phyloP scores from a whole-genome alignment of 1,140 invertebrate species.

The Thrips palmi region DNA sequence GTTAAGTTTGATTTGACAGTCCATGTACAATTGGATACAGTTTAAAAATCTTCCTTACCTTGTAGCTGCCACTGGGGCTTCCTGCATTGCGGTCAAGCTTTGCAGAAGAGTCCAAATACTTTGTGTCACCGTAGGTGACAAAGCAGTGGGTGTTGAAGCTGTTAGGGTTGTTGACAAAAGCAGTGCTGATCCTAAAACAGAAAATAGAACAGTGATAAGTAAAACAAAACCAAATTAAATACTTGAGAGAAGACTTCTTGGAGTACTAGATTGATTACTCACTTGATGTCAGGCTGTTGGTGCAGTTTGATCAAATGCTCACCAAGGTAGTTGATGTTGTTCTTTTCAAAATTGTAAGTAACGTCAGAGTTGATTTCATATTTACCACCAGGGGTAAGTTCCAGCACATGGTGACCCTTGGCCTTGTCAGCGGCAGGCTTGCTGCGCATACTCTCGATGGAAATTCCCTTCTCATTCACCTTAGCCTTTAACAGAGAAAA shows the following conservation, averaged over 20 bases:
- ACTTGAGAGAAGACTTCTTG: neutral
- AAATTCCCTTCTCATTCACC: conserved; percentile 23
- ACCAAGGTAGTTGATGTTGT: conserved; percentile 32
- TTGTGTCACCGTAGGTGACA: conserved; percentile 26
- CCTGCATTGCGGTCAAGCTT: conserved; percentile 14
- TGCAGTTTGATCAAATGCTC: conserved; percentile 26
- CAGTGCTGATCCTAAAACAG: conserved; percentile 30
- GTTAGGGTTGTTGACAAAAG: conserved; percentile 26
- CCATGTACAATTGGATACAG: conserved; percentile 1
- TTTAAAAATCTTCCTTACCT: conserved; percentile 18
- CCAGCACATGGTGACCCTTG: conserved; percentile 36
- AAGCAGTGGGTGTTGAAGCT: conserved; percentile 30
- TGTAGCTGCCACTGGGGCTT: conserved; percentile 28
- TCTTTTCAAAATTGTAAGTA: conserved; percentile 27
- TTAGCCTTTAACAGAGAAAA: conserved; percentile 18
- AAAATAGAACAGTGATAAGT: neutral
- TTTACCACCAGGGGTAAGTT: conserved; percentile 37
- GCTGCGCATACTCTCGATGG: conserved; percentile 30
- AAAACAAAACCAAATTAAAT: neutral
- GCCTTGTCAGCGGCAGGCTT: conserved; percentile 32
- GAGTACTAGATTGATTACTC: conserved; percentile 17
- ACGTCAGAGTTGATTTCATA: conserved; percentile 38
- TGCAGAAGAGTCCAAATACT: conserved; percentile 26
- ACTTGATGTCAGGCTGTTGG: conserved; percentile 32
- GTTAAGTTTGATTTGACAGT: neutral